phyloP scores from a whole-genome alignment of 1,140 invertebrate genomes.

The Gonatopus flavifemur region DNA sequence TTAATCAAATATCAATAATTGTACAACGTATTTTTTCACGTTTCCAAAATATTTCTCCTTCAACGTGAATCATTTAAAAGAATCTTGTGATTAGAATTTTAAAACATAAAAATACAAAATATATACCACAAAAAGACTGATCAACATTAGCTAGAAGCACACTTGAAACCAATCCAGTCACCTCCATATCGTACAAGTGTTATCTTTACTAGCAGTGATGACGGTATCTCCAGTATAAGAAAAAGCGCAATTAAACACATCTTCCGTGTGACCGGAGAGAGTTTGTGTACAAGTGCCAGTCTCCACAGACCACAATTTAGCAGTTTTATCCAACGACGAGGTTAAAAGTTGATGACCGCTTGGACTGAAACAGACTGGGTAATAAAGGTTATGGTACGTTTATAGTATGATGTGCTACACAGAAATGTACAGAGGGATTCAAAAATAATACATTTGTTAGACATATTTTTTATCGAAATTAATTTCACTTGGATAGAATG shows the following conservation, averaged over 20 bases:
- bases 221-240: conserved; percentile 77
- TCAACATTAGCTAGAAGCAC: conserved; percentile 32
- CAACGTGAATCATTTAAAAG: not conserved
- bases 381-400: too few relatives aligned
- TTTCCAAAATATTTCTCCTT: too few relatives aligned
- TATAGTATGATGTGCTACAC: too few relatives aligned
- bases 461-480: too few relatives aligned
- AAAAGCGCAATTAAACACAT: conserved; percentile 79
- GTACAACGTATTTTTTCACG: too few relatives aligned
- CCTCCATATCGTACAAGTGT: conserved; percentile 71
- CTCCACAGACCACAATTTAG: conserved; percentile 73
- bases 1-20: too few relatives aligned
- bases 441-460: too few relatives aligned
- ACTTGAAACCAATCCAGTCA: conserved; percentile 69
- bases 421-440: too few relatives aligned
- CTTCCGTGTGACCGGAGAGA: conserved; percentile 72
- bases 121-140: conserved; percentile 34
- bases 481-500: too few relatives aligned
- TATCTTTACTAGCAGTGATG: conserved; percentile 75
- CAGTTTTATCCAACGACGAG: conserved; percentile 73
- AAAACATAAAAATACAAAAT: conserved; percentile 36
- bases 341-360: conserved; percentile 71
- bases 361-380: conserved; percentile 78
- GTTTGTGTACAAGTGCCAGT: conserved; percentile 70
- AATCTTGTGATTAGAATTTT: conserved; percentile 3